A percentile compares a stretch with the other conserved stretches of the same genome.
Conservation (phyloP, 2,888 invertebrate species). For the Sycophila texana region DNA sequence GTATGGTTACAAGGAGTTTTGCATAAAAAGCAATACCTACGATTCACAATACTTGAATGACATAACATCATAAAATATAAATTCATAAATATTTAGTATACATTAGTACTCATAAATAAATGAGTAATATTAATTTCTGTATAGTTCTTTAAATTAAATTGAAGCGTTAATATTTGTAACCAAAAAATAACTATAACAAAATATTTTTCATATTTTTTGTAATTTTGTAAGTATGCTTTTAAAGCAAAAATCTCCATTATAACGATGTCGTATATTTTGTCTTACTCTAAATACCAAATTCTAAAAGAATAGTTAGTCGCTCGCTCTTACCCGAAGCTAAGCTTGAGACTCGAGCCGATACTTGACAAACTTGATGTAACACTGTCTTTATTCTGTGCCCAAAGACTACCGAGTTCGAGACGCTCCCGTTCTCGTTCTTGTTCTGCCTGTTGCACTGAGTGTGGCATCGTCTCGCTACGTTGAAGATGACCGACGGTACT, state of each 20-base stretch:
- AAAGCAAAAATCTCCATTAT: not conserved
- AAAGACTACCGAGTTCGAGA: constrained; percentile 71
- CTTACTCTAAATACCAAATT: no score
- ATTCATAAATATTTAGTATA: no score
- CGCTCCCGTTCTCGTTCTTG: constrained; percentile 73
- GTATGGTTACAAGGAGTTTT: constrained; percentile 36
- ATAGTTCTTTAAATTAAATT: no score
- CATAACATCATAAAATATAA: no score
- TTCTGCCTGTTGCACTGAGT: constrained; percentile 73
- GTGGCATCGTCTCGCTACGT: constrained; percentile 73
- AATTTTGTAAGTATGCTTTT: constrained; percentile 17
- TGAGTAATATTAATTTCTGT: no score
- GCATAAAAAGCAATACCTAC: not conserved
- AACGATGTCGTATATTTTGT: no score
- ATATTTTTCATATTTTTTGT: no score
- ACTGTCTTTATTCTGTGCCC: constrained; percentile 74
- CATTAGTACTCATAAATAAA: no score
- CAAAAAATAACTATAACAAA: no score
- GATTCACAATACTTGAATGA: no score
- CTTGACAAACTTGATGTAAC: constrained; percentile 88
- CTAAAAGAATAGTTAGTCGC: not conserved
- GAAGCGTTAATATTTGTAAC: no score
- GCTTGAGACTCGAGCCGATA: constrained; percentile 88
- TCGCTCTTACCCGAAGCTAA: constrained; percentile 86
- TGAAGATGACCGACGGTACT: constrained; percentile 69